Conservation (phyloP, 1,140 invertebrate genomes). For the Heliothis virescens region DNA sequence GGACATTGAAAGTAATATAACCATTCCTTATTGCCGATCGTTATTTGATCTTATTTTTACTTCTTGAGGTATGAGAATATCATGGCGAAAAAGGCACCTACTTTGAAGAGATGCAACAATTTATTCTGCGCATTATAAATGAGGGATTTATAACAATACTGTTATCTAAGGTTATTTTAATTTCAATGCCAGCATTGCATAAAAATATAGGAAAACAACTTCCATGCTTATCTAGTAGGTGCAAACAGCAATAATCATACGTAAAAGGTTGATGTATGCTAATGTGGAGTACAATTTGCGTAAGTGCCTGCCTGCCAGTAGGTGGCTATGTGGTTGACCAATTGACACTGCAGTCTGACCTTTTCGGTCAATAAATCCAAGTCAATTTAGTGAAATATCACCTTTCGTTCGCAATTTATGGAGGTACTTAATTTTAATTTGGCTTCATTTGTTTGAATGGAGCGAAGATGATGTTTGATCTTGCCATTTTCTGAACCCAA, state of each 20-base stretch:
- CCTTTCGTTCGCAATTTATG: constrained; percentile 20
- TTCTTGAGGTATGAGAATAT: too few relatives aligned
- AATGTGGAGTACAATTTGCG: not conserved
- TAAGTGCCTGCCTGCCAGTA: not conserved
- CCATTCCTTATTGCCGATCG: too few relatives aligned
- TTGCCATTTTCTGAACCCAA: too few relatives aligned
- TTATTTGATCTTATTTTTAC: too few relatives aligned
- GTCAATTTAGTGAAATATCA: constrained; percentile 44
- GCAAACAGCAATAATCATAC: not conserved
- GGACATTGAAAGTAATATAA: not conserved
- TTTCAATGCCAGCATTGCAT: not conserved
- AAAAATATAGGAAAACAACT: constrained; percentile 16
- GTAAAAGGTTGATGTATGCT: constrained; percentile 4
- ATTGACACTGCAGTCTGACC: constrained; percentile 47
- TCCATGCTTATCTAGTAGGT: constrained; percentile 9
- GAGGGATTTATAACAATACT: not conserved
- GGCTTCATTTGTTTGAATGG: not conserved
- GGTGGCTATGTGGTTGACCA: not conserved
- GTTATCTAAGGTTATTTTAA: not conserved
- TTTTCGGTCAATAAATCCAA: constrained; percentile 39
- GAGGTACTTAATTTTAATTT: constrained; percentile 13
- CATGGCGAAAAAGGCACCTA: not conserved
- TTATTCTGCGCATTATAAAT: not conserved
- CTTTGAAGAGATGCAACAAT: not conserved
- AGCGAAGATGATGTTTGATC: not conserved